Evolutionary conservation across 1,140 invertebrate genomes (phyloP), one percentile per base, ranked within the genome.

Genomic region (Ridgeia piscesae): DNA sequence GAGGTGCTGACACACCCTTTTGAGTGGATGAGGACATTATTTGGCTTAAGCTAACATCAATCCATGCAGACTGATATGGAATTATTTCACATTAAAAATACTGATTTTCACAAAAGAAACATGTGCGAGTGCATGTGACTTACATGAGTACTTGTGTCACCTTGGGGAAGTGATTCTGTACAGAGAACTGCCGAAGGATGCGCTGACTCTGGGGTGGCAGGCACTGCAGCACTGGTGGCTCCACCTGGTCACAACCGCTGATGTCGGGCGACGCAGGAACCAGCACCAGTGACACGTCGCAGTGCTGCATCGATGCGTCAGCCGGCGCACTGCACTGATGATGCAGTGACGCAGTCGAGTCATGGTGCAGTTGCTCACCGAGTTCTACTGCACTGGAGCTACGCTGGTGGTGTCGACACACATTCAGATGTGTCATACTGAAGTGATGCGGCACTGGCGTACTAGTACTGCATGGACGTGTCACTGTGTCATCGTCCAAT

Each of bases 131-230:
- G 48, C 34, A n/a, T 33, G 2, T 33, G 33, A 92, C 91, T 92
- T 89, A 92, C 91, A 92, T 92, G 42, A 92, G 42, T 2, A 88
- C 33, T 34, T 92, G 91, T n/a, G 50, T 34, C 9, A 92, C 34
- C 42, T 58, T 92, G 0, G 48, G n/a, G 88, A 92, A 92, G 50
- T 89, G 50, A 42, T 92, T 92, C 91, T 92, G 91, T 14, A 88
- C 91, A 2, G 91, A 48, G 35, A 92, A 92, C 88, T 92, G 91
- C 11, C 33, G n/a, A 11, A 92, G 48, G 33, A 92, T 48, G 11
- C 1, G 88, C 42, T 89, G 58, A 6, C 58, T 77, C 58, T 9
- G 58, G 8, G 58, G 2, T 21, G 58, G 58, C 58, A 77, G 27
- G 27, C 58, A 77, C 27, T 77, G 58, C 58, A 77, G 58, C 27